Evolutionary conservation across 2,113 vertebrate species (phyloP).

Genomic region (Gopherus flavomarginatus): DNA sequence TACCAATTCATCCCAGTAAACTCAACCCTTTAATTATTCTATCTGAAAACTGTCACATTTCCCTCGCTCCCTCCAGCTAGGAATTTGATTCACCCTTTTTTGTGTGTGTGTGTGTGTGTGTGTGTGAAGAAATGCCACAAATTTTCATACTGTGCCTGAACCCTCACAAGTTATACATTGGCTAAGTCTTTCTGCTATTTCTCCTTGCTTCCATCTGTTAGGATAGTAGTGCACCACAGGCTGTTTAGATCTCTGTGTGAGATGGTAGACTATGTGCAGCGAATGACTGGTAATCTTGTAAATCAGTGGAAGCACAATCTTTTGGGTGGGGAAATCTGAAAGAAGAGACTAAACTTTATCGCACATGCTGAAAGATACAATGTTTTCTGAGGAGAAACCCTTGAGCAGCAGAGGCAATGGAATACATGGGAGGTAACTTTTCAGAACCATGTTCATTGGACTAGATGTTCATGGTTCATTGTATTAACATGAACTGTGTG

Average conservation of each 20-base stretch:
- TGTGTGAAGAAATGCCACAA: background rate
- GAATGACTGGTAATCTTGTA: background rate
- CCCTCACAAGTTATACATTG: background rate
- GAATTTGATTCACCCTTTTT: background rate
- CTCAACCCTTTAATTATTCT: background rate
- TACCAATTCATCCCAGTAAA: background rate
- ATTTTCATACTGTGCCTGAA: background rate
- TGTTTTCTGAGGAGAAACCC: background rate
- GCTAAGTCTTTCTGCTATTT: background rate
- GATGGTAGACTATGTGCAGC: background rate
- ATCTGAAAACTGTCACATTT: background rate
- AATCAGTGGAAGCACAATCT: background rate
- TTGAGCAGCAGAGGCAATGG: background rate
- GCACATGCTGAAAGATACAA: background rate
- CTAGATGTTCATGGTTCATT: slow-evolving; percentile 44
- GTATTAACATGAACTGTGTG: background rate
- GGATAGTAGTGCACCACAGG: background rate
- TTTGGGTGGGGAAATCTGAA: background rate
- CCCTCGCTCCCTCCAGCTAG: background rate
- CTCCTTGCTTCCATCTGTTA: background rate
- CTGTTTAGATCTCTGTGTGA: background rate
- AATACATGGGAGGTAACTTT: slow-evolving; percentile 18
- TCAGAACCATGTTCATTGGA: slow-evolving; percentile 25
- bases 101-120: background rate
- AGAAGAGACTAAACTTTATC: background rate